Evolutionary conservation across 1,140 invertebrate genomes (phyloP), one percentile per base, ranked within the genome.

Genomic region (Goniozus legneri): DNA sequence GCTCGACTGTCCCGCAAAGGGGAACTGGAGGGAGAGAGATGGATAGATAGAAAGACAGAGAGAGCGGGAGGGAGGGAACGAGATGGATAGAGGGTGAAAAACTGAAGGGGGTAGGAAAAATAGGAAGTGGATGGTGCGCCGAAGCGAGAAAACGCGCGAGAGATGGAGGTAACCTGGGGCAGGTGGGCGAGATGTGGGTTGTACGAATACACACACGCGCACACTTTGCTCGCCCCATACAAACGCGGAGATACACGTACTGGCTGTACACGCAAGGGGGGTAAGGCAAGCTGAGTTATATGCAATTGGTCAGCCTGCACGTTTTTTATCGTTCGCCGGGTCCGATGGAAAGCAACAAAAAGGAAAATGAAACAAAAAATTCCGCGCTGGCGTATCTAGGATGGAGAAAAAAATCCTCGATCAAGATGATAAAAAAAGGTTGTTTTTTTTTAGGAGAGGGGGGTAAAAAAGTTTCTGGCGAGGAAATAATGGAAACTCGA

Each of bases 221-320:
- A 7, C 41, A 14, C 2, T n/a, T 8, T n/a, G n/a, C n/a, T n/a
- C n/a, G n/a, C n/a, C n/a, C n/a, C 52, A 57, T 55, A 52, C 45
- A 56, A 51, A 54, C 44, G 50, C 52, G 38, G 46, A 56, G 55
- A 62, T 56, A 60, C 50, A 50, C 44, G 44, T 65, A 46, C 24
- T 47, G 56, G 44, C 48, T 42, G 42, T 50, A 60, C 4, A 27
- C 53, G 47, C 62, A 64, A 59, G 62, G 62, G 59, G 52, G 54
- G 51, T 58, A 64, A 61, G 58, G 55, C 63, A 56, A 60, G 52
- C 56, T 70, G 66, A 67, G 65, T 69, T 71, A 69, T 69, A 66
- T 67, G 65, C 67, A 69, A 71, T 69, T 71, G 68, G 68, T 66
- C 64, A 71, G 65, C 56, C 55, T 59, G 58, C 64, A 65, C 60